Evolutionary conservation across 30 jellyfish, hydroid and myxozoan genomes (phyloP).

Genomic region (Phacellophora camtschatica): DNA sequence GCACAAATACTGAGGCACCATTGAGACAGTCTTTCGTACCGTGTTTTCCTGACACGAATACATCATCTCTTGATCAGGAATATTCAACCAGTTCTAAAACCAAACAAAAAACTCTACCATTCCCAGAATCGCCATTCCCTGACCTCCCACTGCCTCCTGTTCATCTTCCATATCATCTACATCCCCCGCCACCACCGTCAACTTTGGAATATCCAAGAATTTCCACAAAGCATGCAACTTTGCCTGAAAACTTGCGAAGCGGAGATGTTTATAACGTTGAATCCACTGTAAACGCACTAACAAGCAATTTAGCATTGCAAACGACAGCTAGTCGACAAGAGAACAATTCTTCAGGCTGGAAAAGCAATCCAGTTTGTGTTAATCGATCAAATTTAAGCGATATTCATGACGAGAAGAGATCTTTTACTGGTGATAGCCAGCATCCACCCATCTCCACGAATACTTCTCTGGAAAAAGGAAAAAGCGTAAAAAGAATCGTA

Average conservation of each 20-base stretch:
- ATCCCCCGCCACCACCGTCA: conserved; percentile 64
- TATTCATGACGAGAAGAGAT: background rate
- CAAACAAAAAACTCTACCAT: background rate
- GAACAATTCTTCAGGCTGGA: background rate
- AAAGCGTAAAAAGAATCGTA: conserved; percentile 31
- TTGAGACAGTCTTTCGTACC: too few species aligned
- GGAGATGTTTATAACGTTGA: background rate
- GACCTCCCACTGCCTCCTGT: conserved; percentile 56
- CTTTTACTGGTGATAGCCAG: background rate
- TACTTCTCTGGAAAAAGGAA: background rate
- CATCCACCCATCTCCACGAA: background rate
- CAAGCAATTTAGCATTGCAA: background rate
- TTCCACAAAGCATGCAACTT: conserved; percentile 80
- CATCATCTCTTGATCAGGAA: background rate
- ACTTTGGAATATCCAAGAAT: conserved; percentile 58
- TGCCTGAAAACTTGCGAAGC: conserved; percentile 52
- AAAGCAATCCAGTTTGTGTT: background rate
- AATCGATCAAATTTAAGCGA: background rate
- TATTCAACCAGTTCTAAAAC: background rate
- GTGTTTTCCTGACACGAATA: background rate
- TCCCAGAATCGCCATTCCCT: background rate
- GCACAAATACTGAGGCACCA: too few species aligned
- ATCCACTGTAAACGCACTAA: background rate
- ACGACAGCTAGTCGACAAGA: background rate
- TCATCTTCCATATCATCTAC: conserved; percentile 2